A percentile compares a stretch with the other conserved stretches of the same genome.
Conservation (phyloP, 1,140 invertebrate species). For the Sesamia nonagrioides region DNA sequence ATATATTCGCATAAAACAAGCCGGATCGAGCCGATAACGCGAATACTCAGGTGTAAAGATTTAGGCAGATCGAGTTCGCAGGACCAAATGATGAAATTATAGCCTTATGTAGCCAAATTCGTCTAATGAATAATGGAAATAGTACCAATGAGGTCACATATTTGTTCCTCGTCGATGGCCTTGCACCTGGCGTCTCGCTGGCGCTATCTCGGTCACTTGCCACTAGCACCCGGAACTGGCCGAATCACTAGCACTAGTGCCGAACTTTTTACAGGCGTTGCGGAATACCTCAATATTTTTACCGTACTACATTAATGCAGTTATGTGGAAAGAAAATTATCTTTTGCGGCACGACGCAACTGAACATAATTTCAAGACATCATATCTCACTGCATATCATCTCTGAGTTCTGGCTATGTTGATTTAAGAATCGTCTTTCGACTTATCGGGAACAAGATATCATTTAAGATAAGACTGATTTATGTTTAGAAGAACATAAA, state of each 20-base stretch:
- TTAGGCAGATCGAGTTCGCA: conserved; percentile 32
- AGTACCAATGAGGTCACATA: conserved; percentile 53
- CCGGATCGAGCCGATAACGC: conserved; percentile 15
- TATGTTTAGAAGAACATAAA: background rate
- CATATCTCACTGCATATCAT: background rate
- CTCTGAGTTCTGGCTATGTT: background rate
- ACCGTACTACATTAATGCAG: background rate
- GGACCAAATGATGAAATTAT: conserved; percentile 35
- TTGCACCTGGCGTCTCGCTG: conserved; percentile 54
- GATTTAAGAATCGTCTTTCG: conserved; percentile 1
- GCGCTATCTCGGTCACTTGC: conserved; percentile 56
- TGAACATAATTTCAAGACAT: background rate
- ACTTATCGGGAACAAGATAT: background rate
- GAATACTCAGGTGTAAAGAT: conserved; percentile 55
- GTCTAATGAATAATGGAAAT: conserved; percentile 56
- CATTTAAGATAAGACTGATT: background rate
- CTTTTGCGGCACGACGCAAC: background rate
- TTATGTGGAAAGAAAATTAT: background rate
- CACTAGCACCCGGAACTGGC: conserved; percentile 41
- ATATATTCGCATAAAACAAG: conserved; percentile 30
- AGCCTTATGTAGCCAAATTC: conserved; percentile 45
- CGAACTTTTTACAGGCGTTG: conserved; percentile 37
- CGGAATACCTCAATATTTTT: background rate
- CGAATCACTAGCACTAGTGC: conserved; percentile 49
- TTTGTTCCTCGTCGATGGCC: conserved; percentile 52